phyloP scores from a whole-genome alignment of 2,113 vertebrate genomes.

The Phodopus roborovskii region DNA sequence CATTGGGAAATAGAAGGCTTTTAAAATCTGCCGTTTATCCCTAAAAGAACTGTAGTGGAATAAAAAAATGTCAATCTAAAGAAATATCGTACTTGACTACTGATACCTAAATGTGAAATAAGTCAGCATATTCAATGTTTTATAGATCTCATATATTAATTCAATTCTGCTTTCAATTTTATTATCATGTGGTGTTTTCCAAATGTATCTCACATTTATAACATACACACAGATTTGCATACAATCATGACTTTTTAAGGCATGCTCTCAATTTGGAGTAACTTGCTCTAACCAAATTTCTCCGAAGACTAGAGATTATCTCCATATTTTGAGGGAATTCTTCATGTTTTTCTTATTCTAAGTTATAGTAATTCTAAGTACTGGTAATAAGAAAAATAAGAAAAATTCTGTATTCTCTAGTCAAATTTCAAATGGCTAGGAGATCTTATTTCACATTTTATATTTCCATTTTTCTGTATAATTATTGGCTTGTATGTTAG shows the following conservation, averaged over 20 bases:
- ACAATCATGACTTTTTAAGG: constrained; percentile 18
- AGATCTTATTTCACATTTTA: not conserved
- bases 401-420: not conserved
- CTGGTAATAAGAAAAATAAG: not conserved
- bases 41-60: constrained; percentile 46
- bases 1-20: constrained; percentile 51
- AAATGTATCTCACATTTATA: constrained; percentile 26
- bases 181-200: not conserved
- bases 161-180: not conserved
- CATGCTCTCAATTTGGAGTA: constrained; percentile 20
- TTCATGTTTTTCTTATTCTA: not conserved
- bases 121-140: not conserved
- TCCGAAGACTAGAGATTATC: not conserved
- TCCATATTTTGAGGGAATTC: not conserved
- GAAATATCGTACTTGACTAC: not conserved
- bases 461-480: not conserved
- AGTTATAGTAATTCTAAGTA: constrained; percentile 5
- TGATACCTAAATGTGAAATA: not conserved
- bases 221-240: not conserved
- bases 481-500: not conserved
- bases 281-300: not conserved
- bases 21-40: constrained; percentile 63
- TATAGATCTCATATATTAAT: not conserved
- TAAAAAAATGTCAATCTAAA: constrained; percentile 43
- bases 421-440: not conserved